Conservation (phyloP, 2,888 invertebrate species). For the Eupithecia dodoneata region DNA sequence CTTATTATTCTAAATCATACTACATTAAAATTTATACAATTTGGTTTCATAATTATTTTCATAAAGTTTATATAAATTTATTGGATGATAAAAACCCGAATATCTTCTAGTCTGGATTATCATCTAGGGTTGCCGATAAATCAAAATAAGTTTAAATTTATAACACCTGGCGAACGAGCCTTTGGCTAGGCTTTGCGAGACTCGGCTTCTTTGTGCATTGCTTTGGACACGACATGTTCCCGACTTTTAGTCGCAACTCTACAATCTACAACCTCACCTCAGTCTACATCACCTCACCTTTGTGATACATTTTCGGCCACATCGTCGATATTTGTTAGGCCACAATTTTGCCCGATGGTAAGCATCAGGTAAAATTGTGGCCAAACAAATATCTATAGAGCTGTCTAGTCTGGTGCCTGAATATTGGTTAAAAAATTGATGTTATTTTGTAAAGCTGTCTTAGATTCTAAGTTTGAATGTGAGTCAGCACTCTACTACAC, state of each 20-base stretch:
- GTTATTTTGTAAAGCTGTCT: neutral
- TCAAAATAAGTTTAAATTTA: slow-evolving; percentile 27
- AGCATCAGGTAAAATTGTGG: too few species aligned
- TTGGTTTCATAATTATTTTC: neutral
- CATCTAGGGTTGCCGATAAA: slow-evolving; percentile 22
- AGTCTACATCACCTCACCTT: too few species aligned
- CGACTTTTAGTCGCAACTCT: neutral
- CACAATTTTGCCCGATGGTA: too few species aligned
- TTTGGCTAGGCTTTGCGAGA: slow-evolving; percentile 1
- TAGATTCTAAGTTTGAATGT: neutral
- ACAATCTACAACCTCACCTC: too few species aligned
- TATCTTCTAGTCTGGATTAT: slow-evolving; percentile 19
- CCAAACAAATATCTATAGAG: too few species aligned
- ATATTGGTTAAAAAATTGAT: neutral
- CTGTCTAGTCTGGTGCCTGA: neutral
- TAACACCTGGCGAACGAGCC: slow-evolving; percentile 11
- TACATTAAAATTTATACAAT: neutral
- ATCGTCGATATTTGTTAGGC: too few species aligned
- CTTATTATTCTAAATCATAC: neutral
- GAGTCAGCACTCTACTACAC: neutral
- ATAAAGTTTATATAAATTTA: slow-evolving; percentile 10
- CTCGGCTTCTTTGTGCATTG: neutral
- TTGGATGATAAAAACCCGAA: slow-evolving; percentile 10
- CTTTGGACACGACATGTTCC: slow-evolving; percentile 5
- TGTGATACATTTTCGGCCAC: too few species aligned